phyloP scores from a whole-genome alignment of 2,113 vertebrate genomes.

The Bubalus kerabau region DNA sequence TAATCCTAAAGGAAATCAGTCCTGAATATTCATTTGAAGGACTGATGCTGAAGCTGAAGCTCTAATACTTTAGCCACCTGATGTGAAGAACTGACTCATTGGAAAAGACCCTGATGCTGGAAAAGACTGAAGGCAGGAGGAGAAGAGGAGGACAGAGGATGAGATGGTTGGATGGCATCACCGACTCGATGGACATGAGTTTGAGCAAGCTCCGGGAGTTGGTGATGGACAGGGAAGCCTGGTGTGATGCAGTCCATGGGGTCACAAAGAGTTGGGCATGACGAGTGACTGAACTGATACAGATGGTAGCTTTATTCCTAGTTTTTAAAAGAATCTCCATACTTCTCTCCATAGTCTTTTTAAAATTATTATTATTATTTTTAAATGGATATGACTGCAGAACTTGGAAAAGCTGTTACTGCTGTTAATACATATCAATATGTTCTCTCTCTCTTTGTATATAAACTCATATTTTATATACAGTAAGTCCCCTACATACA shows the following conservation, averaged over 20 bases:
- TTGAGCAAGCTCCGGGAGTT: background rate
- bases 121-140: background rate
- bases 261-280: fast-evolving
- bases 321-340: background rate
- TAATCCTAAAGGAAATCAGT: background rate
- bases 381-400: constrained; percentile 78
- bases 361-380: background rate
- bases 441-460: constrained; percentile 74
- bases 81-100: background rate
- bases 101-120: background rate
- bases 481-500: constrained; percentile 9
- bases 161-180: background rate
- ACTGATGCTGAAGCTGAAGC: background rate
- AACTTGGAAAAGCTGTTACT: constrained; percentile 82
- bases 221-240: background rate
- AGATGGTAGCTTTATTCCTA: background rate
- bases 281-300: background rate
- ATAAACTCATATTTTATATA: constrained; percentile 4
- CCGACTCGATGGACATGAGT: fast-evolving
- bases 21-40: background rate
- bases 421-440: constrained; percentile 80
- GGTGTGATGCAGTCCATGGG: background rate
- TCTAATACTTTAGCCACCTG: background rate
- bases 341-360: background rate
- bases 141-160: background rate